Conservation (phyloP, 2,113 vertebrate genomes). For the Hepsetus odoe region DNA sequence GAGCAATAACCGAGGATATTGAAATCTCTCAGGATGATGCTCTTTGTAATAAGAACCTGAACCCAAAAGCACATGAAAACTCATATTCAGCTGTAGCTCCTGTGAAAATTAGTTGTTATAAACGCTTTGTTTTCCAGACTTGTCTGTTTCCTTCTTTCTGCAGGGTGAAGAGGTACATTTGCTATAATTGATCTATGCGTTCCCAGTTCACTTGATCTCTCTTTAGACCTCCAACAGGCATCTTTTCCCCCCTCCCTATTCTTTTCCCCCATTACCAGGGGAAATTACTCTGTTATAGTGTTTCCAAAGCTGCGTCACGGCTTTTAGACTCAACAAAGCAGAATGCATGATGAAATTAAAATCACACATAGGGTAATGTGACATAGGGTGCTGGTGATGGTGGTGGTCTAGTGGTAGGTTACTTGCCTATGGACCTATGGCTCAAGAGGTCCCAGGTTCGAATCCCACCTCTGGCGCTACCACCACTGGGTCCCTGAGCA, state of each 20-base stretch:
- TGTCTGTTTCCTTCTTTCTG: slow-evolving; percentile 16
- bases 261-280: slow-evolving; percentile 7
- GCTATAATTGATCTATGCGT: slow-evolving; percentile 23
- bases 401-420: too few relatives aligned
- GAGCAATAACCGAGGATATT: slow-evolving; percentile 29
- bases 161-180: slow-evolving; percentile 34
- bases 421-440: too few relatives aligned
- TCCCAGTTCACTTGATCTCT: slow-evolving; percentile 30
- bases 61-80: slow-evolving; percentile 25
- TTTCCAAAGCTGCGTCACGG: neutral
- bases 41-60: neutral
- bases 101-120: slow-evolving; percentile 17
- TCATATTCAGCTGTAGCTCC: slow-evolving; percentile 16
- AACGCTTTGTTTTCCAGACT: slow-evolving; percentile 1
- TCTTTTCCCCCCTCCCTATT: slow-evolving; percentile 13
- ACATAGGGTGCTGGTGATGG: slow-evolving; percentile 4
- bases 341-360: slow-evolving; percentile 18
- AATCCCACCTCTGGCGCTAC: too few relatives aligned
- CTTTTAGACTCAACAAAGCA: neutral
- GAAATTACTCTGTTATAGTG: slow-evolving; percentile 23
- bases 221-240: slow-evolving; percentile 16
- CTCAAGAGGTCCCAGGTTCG: too few relatives aligned
- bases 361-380: neutral
- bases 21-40: slow-evolving; percentile 23
- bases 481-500: too few relatives aligned